Percentiles rank a stretch among this genome's conserved stretches.
Conservation (phyloP, 2,888 invertebrate genomes). For the Clunio marinus region DNA sequence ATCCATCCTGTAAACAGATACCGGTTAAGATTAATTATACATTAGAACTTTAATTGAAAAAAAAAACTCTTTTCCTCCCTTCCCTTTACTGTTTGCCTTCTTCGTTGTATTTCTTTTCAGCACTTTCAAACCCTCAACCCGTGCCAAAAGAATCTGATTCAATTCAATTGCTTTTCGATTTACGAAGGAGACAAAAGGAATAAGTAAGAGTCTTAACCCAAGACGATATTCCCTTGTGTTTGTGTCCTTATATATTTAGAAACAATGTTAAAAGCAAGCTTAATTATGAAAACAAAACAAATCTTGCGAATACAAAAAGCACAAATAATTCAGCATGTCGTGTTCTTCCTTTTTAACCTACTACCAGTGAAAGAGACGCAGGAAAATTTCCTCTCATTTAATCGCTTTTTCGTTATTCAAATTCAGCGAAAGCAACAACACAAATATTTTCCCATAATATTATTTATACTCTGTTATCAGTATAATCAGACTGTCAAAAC, state of each 20-base stretch:
- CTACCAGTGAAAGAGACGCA: neutral
- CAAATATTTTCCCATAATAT: constrained; percentile 9
- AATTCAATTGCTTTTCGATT: constrained; percentile 8
- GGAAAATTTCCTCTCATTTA: neutral
- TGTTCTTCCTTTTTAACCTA: neutral
- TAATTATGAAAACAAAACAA: neutral
- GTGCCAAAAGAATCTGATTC: neutral
- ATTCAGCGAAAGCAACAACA: no score
- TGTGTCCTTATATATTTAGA: no score
- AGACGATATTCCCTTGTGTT: no score
- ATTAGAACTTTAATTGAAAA: constrained; percentile 13
- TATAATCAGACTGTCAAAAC: constrained; percentile 13
- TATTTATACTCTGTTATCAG: constrained; percentile 3
- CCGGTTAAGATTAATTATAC: constrained; percentile 11
- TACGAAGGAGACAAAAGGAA: neutral
- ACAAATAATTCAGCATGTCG: neutral
- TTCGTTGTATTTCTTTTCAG: neutral
- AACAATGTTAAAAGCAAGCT: no score
- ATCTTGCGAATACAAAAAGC: neutral
- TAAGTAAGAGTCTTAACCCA: neutral
- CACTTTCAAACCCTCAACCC: neutral
- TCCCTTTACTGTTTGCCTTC: neutral
- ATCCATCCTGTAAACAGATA: neutral
- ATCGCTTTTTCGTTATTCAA: neutral
- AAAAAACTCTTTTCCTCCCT: neutral